Evolutionary conservation across 2,888 invertebrate species (phyloP).

Genomic region (Volucella inflata): DNA sequence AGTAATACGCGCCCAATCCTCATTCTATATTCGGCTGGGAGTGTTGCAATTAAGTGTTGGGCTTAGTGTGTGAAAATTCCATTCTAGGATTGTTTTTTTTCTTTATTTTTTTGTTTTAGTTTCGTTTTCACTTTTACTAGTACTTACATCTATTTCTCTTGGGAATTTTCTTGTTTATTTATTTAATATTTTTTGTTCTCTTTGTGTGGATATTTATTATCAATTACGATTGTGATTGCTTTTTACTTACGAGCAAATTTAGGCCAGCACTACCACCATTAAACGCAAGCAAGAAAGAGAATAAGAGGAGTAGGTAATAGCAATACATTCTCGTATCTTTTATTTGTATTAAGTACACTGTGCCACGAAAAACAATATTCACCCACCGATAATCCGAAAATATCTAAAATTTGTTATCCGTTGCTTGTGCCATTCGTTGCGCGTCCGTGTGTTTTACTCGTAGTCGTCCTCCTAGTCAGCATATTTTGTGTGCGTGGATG

Average conservation of each 20-base stretch:
- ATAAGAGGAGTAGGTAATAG: not conserved
- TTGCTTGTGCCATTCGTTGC: constrained; percentile 31
- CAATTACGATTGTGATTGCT: constrained; percentile 60
- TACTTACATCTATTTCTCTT: constrained; percentile 15
- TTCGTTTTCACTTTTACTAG: not conserved
- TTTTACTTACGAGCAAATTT: constrained; percentile 29
- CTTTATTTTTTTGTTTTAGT: constrained; percentile 4
- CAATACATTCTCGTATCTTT: constrained; percentile 1
- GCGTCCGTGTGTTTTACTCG: constrained; percentile 3
- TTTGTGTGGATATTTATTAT: constrained; percentile 43
- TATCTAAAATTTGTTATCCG: constrained; percentile 3
- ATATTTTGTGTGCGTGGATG: constrained; percentile 51
- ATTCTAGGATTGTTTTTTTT: constrained; percentile 45
- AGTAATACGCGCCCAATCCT: constrained; percentile 15
- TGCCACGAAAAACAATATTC: constrained; percentile 23
- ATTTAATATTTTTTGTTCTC: no score
- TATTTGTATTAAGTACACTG: not conserved
- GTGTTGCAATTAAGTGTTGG: constrained; percentile 40
- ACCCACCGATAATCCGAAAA: constrained; percentile 36
- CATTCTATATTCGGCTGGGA: constrained; percentile 3
- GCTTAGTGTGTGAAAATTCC: constrained; percentile 61
- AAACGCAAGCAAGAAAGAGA: not conserved
- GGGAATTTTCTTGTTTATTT: no score
- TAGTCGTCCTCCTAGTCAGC: not conserved
- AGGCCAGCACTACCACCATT: constrained; percentile 7